Base-by-base conservation (phyloP, 2,113 vertebrate genomes). In the Silurus meridionalis region DNA sequence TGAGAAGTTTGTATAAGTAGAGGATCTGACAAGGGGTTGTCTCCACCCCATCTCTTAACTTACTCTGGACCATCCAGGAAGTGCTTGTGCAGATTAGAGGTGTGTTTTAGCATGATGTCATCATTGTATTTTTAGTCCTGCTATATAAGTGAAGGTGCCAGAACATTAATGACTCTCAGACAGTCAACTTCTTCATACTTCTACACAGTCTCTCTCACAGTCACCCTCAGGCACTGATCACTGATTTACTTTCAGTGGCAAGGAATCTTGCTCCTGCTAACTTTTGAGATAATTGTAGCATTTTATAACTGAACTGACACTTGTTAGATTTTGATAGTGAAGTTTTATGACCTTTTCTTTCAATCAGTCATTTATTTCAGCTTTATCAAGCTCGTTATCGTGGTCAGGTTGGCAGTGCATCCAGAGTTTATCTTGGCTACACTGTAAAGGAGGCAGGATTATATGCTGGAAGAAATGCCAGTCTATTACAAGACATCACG, bases 91-190 rank as follows among this genome's bases (percentile, higher is more conserved):
- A 25, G 66, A 37, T 72, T 83, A 58, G 84, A 69, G 81, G 86
- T 87, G 77, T 75, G 58, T n/a, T 61, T 53, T 50, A 74, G 28
- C 0, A 23, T 88, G 88, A 72, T 79, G 83, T 86, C 88, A 88
- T 87, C 19, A 66, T 77, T 88, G 87, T 94, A 93, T 93, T 93
- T 93, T 91, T 92, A 90, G 92, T 80, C 4, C 0, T 7, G 0
- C 87, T 94, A 92, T 92, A 93, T 92, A 89, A 91, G 11, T 85
- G 61, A 77, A 86, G 50, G 50, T 50, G 72, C 52, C 60, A 86
- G 88, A 85, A 86, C 85, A 46, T 89, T 91, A 71, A 86, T 74
- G 88, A 3, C 83, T 83, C 25, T 57, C 37, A 80, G 37, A 71
- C 71, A 79, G 52, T 57, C 78, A 48, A 28, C 55, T n/a, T 13